These are phyloP conservation scores for Lepidonotus clava DNA, from an alignment of 2,888 invertebrate species.

Conservation along the genomic window DNA sequence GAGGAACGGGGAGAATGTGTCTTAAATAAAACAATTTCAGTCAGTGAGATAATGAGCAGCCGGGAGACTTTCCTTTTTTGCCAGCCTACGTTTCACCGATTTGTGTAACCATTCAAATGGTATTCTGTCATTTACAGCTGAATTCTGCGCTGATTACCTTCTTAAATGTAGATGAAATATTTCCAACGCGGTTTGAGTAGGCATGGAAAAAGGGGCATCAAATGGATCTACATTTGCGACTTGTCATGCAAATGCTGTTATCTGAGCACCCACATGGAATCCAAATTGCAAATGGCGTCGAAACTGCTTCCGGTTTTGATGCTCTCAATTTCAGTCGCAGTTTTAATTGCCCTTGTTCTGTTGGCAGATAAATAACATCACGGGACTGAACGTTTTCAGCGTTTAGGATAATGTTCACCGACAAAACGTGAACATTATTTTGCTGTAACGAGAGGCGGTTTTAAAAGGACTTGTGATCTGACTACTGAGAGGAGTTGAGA, in stretches of 20 bases:
- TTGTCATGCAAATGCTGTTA: conserved; percentile 8
- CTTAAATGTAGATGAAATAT: neutral
- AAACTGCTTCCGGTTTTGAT: conserved; percentile 31
- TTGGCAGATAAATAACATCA: neutral
- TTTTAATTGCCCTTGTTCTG: conserved; percentile 39
- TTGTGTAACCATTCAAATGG: too few relatives aligned
- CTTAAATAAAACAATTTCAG: too few relatives aligned
- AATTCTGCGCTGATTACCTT: too few relatives aligned
- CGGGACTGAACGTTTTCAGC: neutral
- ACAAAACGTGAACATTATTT: neutral
- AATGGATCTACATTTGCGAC: conserved; percentile 5
- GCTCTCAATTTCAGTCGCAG: conserved; percentile 15
- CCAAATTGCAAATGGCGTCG: conserved; percentile 43
- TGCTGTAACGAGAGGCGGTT: neutral
- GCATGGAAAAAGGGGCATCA: neutral
- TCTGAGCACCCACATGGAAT: conserved; percentile 35
- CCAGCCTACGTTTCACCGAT: too few relatives aligned
- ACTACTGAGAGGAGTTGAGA: too few relatives aligned
- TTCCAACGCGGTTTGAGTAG: neutral
- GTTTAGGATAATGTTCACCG: neutral
- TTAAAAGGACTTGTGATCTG: neutral
- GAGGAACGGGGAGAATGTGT: too few relatives aligned
- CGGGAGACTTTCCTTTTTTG: too few relatives aligned
- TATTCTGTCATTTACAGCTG: too few relatives aligned
- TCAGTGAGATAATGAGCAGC: too few relatives aligned